Percentiles rank a stretch among this genome's conserved stretches.
Conservation (phyloP, 2,797 vertebrate genomes). For the Cyclopterus lumpus region DNA sequence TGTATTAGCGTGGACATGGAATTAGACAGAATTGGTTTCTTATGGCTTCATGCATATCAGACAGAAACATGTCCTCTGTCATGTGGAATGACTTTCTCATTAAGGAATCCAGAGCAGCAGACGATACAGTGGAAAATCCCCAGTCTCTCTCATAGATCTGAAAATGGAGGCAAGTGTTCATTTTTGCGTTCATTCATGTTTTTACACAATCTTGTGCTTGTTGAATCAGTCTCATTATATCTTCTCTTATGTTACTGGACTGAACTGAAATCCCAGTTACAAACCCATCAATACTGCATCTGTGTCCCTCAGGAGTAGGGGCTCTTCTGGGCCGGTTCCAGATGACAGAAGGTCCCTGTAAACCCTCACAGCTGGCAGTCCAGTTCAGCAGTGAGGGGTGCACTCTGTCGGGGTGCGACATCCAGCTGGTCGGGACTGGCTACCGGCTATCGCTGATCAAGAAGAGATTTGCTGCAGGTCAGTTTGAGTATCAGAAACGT, state of each 20-base stretch:
- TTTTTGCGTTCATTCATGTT: not conserved
- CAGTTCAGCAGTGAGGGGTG: conserved; percentile 98
- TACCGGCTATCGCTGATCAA: conserved; percentile 98
- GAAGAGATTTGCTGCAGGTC: conserved; percentile 97
- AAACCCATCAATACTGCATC: not conserved
- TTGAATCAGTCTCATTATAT: not conserved
- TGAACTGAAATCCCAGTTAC: not conserved
- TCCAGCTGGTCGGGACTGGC: conserved; percentile 93
- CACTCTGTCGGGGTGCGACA: conserved; percentile 95
- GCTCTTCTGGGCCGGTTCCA: conserved; percentile 96
- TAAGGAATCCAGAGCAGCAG: conserved; percentile 94
- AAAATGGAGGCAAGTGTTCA: conserved; percentile 91
- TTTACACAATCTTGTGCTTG: not conserved
- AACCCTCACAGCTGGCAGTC: conserved; percentile 91
- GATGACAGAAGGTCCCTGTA: conserved; percentile 90
- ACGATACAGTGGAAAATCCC: conserved; percentile 97
- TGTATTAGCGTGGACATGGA: not conserved
- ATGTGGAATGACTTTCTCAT: conserved; percentile 54
- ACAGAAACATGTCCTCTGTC: not conserved
- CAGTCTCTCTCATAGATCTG: conserved; percentile 96
- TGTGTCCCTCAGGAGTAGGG: conserved; percentile 87
- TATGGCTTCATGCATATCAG: not conserved
- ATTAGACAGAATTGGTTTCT: not conserved
- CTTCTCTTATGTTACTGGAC: not conserved
- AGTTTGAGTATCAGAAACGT: conserved; percentile 47